A percentile compares a stretch with the other conserved stretches of the same genome.
These are phyloP conservation scores for Alfaro cultratus DNA, from an alignment of 2,797 vertebrate species.

Conservation along the genomic window DNA sequence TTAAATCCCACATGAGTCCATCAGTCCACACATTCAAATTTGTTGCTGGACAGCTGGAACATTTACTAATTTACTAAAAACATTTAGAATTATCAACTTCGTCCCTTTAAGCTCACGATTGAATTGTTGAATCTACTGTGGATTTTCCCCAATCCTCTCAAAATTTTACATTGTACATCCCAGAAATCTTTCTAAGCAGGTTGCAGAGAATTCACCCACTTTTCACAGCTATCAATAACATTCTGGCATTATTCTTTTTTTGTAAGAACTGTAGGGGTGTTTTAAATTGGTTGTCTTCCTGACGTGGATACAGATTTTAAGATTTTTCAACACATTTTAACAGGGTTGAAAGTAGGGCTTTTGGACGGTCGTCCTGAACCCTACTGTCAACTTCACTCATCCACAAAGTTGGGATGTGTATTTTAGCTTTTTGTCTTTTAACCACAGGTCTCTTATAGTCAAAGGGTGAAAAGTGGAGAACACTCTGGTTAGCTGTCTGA, in stretches of 20 bases:
- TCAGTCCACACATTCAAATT: conserved; percentile 57
- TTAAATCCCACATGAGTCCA: conserved; percentile 58
- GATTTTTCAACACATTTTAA: background rate
- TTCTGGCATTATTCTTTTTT: background rate
- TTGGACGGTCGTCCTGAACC: background rate
- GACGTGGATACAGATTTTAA: background rate
- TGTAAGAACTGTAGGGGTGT: background rate
- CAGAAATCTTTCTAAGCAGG: background rate
- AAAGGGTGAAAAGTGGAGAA: background rate
- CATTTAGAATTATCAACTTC: background rate
- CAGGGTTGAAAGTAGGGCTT: background rate
- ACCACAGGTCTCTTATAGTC: background rate
- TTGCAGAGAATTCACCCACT: background rate
- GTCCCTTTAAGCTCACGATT: background rate
- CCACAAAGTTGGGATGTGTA: background rate
- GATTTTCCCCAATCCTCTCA: background rate
- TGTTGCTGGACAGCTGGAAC: background rate
- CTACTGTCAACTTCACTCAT: background rate
- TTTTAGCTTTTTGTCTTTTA: background rate
- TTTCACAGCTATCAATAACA: background rate
- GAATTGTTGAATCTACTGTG: background rate
- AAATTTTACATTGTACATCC: background rate
- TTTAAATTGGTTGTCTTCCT: background rate
- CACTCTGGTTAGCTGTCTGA: background rate
- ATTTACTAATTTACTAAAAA: background rate